phyloP scores from a whole-genome alignment of 1,140 invertebrate species.

The Meloidogyne exigua region DNA sequence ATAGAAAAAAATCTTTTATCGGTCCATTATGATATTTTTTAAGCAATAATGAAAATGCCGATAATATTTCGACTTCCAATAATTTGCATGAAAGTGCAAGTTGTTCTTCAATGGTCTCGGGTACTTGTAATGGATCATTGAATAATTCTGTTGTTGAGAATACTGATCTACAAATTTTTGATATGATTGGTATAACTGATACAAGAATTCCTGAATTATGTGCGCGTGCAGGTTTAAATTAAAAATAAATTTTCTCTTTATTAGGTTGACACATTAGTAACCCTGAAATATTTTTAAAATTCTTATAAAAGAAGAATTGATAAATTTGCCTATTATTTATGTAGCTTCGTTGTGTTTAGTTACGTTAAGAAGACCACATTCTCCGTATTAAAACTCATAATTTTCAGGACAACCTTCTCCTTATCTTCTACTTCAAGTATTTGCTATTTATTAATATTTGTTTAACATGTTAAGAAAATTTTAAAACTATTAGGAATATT shows the following conservation, averaged over 20 bases:
- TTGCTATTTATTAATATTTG: constrained; percentile 1
- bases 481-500: constrained; percentile 37
- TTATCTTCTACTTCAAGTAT: constrained; percentile 21
- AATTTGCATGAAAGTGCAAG: background rate
- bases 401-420: constrained; percentile 20
- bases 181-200: constrained; percentile 38
- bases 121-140: background rate
- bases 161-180: constrained; percentile 41
- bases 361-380: too few species aligned
- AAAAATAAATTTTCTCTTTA: too few species aligned
- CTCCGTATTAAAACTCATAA: too few species aligned
- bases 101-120: background rate
- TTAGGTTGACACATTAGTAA: too few species aligned
- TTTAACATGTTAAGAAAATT: background rate
- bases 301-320: too few species aligned
- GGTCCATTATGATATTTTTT: background rate
- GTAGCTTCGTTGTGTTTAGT: too few species aligned
- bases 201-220: constrained; percentile 47
- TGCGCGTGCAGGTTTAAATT: constrained; percentile 24
- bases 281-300: too few species aligned
- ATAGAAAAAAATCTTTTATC: too few species aligned
- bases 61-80: background rate
- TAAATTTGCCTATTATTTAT: too few species aligned
- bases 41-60: constrained; percentile 22
- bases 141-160: background rate